Evolutionary conservation across 2,888 invertebrate genomes (phyloP).

Genomic region (Leptinotarsa peninsularis): DNA sequence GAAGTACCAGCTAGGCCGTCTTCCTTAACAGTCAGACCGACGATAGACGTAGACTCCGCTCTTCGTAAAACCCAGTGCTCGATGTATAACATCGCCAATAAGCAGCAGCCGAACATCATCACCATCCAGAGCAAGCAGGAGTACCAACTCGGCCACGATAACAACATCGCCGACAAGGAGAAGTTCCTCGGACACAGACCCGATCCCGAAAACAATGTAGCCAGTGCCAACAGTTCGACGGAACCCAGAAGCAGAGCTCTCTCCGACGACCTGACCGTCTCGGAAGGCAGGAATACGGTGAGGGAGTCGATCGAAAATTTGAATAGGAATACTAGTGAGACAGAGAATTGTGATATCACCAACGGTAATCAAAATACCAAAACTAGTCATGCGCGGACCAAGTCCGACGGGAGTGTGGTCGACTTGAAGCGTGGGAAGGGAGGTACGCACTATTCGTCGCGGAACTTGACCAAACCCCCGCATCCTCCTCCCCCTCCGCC

Average conservation of each 20-base stretch:
- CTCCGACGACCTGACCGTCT: slow-evolving; percentile 8
- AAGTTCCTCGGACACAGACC: slow-evolving; percentile 61
- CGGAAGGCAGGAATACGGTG: slow-evolving; percentile 43
- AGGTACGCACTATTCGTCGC: slow-evolving; percentile 37
- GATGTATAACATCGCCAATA: slow-evolving; percentile 77
- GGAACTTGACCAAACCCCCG: slow-evolving; percentile 63
- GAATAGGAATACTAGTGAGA: slow-evolving; percentile 55
- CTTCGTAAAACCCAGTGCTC: slow-evolving; percentile 73
- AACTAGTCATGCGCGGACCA: slow-evolving; percentile 64
- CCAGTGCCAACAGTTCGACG: slow-evolving; percentile 20
- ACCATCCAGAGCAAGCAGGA: slow-evolving; percentile 58
- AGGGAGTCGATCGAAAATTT: slow-evolving; percentile 50
- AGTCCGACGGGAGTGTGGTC: slow-evolving; percentile 66
- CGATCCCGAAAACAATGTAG: slow-evolving; percentile 28
- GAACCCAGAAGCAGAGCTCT: slow-evolving; percentile 20
- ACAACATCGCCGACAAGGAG: slow-evolving; percentile 64
- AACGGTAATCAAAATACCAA: slow-evolving; percentile 42
- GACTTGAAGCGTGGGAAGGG: slow-evolving; percentile 51
- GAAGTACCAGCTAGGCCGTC: slow-evolving; percentile 85
- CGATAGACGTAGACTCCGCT: slow-evolving; percentile 52
- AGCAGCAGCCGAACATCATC: slow-evolving; percentile 76
- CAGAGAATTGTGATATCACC: slow-evolving; percentile 56
- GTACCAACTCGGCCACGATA: slow-evolving; percentile 62
- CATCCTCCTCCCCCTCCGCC: slow-evolving; percentile 67
- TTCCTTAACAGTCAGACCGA: slow-evolving; percentile 68